Conservation (phyloP, 2,113 vertebrate species). For the Cisticola juncidis region DNA sequence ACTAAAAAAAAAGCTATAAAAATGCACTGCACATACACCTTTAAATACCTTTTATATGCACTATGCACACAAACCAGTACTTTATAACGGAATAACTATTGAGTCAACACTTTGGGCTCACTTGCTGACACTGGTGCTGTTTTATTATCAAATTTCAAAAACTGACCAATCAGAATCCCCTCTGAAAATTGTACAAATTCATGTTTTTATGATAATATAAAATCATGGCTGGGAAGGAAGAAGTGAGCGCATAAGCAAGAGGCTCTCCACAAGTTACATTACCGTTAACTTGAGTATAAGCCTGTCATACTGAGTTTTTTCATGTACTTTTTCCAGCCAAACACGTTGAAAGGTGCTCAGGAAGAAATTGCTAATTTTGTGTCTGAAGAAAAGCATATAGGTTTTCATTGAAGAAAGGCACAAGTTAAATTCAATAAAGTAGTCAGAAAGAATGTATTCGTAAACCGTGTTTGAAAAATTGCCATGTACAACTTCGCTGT, state of each 20-base stretch:
- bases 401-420: slow-evolving; percentile 86
- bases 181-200: slow-evolving; percentile 80
- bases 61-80: neutral
- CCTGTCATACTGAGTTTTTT: slow-evolving; percentile 94
- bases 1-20: neutral
- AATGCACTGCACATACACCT: neutral
- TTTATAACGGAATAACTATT: neutral
- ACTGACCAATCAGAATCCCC: slow-evolving; percentile 89
- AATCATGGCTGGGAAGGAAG: slow-evolving; percentile 76
- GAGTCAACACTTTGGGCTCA: neutral
- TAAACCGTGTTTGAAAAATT: slow-evolving; percentile 34
- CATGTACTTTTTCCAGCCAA: slow-evolving; percentile 97
- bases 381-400: slow-evolving; percentile 92
- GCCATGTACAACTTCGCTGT: neutral
- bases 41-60: neutral
- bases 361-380: slow-evolving; percentile 99
- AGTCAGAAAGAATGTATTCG: slow-evolving; percentile 33
- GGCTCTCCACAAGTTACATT: slow-evolving; percentile 83
- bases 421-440: slow-evolving; percentile 53
- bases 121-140: neutral
- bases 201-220: slow-evolving; percentile 70
- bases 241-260: slow-evolving; percentile 73
- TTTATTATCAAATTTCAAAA: slow-evolving; percentile 16
- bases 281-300: slow-evolving; percentile 97
- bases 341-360: slow-evolving; percentile 93